Base-by-base conservation (phyloP, 2,797 vertebrate species). In the Thamnophis elegans region DNA sequence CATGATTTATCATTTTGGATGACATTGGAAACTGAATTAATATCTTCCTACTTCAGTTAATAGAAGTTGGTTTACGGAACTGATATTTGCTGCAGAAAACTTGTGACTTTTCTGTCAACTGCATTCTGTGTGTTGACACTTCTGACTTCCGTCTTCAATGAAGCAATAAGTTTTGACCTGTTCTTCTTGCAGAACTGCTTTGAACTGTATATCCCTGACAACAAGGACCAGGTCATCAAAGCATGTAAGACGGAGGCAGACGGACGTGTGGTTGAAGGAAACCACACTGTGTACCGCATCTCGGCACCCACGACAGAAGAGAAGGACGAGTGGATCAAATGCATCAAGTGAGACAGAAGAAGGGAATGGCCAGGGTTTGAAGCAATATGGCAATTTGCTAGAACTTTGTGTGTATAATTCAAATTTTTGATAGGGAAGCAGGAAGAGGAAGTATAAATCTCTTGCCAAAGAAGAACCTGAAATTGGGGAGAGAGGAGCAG, bases 171-270 rank as follows among this genome's bases (percentile, higher is more conserved):
- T 51, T 62, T 60, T 8, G 18, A 12, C 8, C 18, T 93, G 2
- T 59, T 93, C 62, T 18, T 9, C 86, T 62, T 92, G 25, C 96
- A 99, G 99, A 99, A 99, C 97, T 99, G 98, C 97, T 99, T 99
- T 28, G 99, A 99, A 97, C 98, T 99, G 91, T 99, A 98, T 95
- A 99, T 99, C 93, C 98, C 99, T 0, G 98, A 99, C 97, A 99
- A 98, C 96, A 99, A 99, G 93, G 99, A 99, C 96, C 99, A 99
- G 96, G 99, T 99, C 91, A 99, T 99, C 95, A 99, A 99, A 96
- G 99, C 99, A 0, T 99, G 99, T 88, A 99, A 99, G 97, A 99
- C 99, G 0, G 99, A 99, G 97, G 99, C 99, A 0, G 99, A 99
- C 0, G 99, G 99, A 0, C 98, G 99, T 0, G 99, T 99, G n/a